Conservation (phyloP, 2,888 invertebrate genomes). For the Luperina testacea region DNA sequence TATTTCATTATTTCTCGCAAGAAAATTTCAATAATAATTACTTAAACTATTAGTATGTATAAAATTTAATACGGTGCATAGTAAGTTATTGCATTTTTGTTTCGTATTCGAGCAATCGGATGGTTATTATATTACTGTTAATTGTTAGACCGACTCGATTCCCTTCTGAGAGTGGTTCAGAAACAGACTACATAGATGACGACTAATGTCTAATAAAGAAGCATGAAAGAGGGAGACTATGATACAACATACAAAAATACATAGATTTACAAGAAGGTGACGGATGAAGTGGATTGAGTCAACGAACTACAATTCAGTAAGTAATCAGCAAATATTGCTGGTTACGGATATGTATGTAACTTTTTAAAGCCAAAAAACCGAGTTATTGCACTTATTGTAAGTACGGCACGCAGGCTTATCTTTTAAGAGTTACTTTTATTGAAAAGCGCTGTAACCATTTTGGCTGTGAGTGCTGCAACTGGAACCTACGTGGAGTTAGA, state of each 20-base stretch:
- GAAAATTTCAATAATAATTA: fast-evolving
- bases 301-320: neutral
- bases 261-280: neutral
- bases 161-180: neutral
- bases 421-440: neutral
- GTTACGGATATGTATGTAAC: no score
- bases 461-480: neutral
- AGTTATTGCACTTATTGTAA: no score
- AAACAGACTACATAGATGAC: neutral
- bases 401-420: no score
- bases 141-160: neutral
- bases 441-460: neutral
- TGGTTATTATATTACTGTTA: no score
- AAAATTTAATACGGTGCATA: neutral
- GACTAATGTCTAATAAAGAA: neutral
- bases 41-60: no score
- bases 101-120: neutral
- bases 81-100: neutral
- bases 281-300: neutral
- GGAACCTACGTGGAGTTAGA: neutral
- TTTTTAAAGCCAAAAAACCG: no score
- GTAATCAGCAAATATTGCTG: no score
- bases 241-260: neutral
- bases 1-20: neutral
- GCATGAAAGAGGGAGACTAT: neutral